A percentile compares a stretch with the other conserved stretches of the same genome.
Evolutionary conservation across 2,888 invertebrate species (phyloP).

Genomic region (Drosophila gaucha): DNA sequence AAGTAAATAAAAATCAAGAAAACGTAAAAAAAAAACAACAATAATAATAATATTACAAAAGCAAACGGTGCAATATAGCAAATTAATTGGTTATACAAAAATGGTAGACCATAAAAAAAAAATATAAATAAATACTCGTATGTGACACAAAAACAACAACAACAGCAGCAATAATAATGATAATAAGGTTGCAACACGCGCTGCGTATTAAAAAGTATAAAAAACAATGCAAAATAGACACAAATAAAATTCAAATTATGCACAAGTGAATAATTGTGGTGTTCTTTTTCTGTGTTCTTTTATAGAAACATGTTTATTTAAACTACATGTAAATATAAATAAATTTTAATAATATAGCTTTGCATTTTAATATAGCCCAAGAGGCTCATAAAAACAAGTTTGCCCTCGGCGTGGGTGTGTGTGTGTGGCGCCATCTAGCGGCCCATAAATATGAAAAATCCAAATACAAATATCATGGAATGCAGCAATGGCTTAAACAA

Average conservation of each 20-base stretch:
- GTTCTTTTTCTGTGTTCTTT: slow-evolving; percentile 43
- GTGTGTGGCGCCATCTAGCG: slow-evolving; percentile 71
- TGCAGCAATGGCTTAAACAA: slow-evolving; percentile 67
- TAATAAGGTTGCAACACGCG: slow-evolving; percentile 19
- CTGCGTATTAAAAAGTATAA: slow-evolving; percentile 24
- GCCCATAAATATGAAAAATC: slow-evolving; percentile 80
- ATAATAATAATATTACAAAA: slow-evolving; percentile 50
- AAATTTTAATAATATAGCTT: slow-evolving; percentile 40
- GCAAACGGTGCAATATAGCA: slow-evolving; percentile 70
- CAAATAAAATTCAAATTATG: slow-evolving; percentile 75
- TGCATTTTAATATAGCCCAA: slow-evolving; percentile 70
- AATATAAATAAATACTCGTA: background rate
- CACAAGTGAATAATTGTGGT: slow-evolving; percentile 77
- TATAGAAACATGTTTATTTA: slow-evolving; percentile 25
- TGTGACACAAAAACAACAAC: slow-evolving; percentile 16
- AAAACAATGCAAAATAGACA: slow-evolving; percentile 9
- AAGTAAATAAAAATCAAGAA: slow-evolving; percentile 59
- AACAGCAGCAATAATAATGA: slow-evolving; percentile 7
- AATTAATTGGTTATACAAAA: slow-evolving; percentile 77
- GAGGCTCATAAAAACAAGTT: slow-evolving; percentile 68
- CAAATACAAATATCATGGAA: slow-evolving; percentile 79
- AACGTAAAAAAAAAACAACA: slow-evolving; percentile 16
- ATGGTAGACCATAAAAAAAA: slow-evolving; percentile 53
- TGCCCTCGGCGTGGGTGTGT: slow-evolving; percentile 26
- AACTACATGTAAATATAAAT: slow-evolving; percentile 16